Conservation (phyloP, 2,888 invertebrate genomes). For the Heliconius sara region DNA sequence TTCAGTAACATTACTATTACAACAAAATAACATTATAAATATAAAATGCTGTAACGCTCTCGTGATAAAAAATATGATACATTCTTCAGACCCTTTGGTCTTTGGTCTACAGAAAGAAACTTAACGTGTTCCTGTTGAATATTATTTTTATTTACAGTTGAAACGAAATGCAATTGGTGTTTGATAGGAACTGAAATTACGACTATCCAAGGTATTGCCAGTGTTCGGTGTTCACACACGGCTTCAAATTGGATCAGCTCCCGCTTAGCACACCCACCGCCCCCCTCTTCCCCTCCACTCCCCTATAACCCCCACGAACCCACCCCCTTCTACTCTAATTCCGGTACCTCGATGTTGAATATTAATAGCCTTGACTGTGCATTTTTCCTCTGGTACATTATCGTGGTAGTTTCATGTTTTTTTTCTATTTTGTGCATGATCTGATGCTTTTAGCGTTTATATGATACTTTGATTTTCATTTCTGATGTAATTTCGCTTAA, state of each 20-base stretch:
- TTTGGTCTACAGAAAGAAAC: neutral
- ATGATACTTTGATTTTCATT: neutral
- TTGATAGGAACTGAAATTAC: slow-evolving; percentile 14
- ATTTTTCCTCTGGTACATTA: slow-evolving; percentile 16
- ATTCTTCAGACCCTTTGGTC: too few species aligned
- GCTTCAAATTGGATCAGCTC: slow-evolving; percentile 17
- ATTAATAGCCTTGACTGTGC: slow-evolving; percentile 33
- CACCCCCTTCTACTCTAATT: slow-evolving; percentile 16
- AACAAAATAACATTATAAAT: too few species aligned
- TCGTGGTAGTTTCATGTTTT: neutral
- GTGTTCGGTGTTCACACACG: slow-evolving; percentile 24
- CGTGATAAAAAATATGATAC: too few species aligned
- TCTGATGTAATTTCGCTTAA: neutral
- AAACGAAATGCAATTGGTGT: neutral
- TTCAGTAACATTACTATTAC: too few species aligned
- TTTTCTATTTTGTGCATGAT: neutral
- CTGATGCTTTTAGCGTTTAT: neutral
- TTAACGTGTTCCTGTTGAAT: neutral
- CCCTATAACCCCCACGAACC: neutral
- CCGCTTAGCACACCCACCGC: neutral
- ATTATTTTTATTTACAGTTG: neutral
- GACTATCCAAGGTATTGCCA: slow-evolving; percentile 29
- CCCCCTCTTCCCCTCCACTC: neutral
- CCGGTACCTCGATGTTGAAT: slow-evolving; percentile 31
- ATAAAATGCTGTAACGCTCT: too few species aligned